Evolutionary conservation across 1,140 invertebrate species (phyloP).

Genomic region (Orius insidiosus): DNA sequence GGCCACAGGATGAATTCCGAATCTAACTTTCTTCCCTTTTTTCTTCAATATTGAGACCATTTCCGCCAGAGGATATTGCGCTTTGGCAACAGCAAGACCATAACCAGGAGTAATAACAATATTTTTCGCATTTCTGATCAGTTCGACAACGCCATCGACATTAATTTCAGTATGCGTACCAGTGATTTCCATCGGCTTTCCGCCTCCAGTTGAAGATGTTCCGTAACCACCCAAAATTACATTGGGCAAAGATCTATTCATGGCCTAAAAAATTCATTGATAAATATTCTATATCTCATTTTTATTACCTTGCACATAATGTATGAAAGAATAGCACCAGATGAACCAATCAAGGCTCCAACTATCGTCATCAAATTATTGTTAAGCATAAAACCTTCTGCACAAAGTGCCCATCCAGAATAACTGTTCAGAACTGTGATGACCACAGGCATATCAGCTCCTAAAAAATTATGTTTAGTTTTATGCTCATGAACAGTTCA

Average conservation of each 20-base stretch:
- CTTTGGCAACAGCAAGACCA: slow-evolving; percentile 79
- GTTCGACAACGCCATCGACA: slow-evolving; percentile 53
- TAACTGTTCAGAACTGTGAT: slow-evolving; percentile 81
- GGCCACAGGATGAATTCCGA: slow-evolving; percentile 86
- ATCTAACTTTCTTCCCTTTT: slow-evolving; percentile 69
- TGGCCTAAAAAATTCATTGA: slow-evolving; percentile 54
- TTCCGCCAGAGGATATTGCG: slow-evolving; percentile 83
- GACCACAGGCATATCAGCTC: slow-evolving; percentile 85
- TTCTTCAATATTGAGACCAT: slow-evolving; percentile 53
- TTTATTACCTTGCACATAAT: slow-evolving; percentile 75
- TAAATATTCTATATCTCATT: too few species aligned
- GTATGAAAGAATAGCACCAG: slow-evolving; percentile 81
- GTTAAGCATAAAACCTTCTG: slow-evolving; percentile 86
- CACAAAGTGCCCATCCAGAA: slow-evolving; percentile 70
- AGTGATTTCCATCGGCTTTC: slow-evolving; percentile 56
- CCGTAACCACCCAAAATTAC: slow-evolving; percentile 81
- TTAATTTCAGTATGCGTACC: slow-evolving; percentile 74
- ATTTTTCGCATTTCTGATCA: slow-evolving; percentile 59
- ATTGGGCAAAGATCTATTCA: slow-evolving; percentile 78
- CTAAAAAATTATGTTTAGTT: too few species aligned
- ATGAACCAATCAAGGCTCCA: slow-evolving; percentile 76
- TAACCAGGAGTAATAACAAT: slow-evolving; percentile 82
- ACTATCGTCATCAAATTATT: slow-evolving; percentile 86
- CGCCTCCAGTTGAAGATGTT: slow-evolving; percentile 46
- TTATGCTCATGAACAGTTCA: too few species aligned